A percentile compares a stretch with the other conserved stretches of the same genome.
These are phyloP conservation scores for Tubulanus polymorphus DNA, from an alignment of 2,888 invertebrate genomes.

Conservation along the genomic window DNA sequence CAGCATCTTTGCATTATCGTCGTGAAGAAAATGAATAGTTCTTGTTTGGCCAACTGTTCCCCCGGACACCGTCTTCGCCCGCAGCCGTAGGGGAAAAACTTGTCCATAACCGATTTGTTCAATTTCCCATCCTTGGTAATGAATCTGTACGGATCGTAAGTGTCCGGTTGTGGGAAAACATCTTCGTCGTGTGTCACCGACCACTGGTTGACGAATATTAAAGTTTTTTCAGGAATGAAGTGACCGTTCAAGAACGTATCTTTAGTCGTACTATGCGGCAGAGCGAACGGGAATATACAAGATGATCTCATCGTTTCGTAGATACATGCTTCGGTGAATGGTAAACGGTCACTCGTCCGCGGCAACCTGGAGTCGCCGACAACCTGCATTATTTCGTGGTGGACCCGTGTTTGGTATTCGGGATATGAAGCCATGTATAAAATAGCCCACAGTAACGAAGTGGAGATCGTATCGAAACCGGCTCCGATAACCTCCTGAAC, in stretches of 20 bases:
- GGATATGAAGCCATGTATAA: constrained; percentile 35
- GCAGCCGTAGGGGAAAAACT: constrained; percentile 34
- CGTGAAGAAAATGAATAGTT: constrained; percentile 39
- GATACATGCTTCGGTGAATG: constrained; percentile 35
- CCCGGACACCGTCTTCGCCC: constrained; percentile 42
- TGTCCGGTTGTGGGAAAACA: constrained; percentile 33
- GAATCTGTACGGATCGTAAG: constrained; percentile 36
- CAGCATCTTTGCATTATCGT: constrained; percentile 33
- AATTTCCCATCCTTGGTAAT: constrained; percentile 21
- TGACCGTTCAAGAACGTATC: constrained; percentile 20
- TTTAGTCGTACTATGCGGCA: constrained; percentile 40
- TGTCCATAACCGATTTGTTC: constrained; percentile 20
- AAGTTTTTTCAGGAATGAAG: constrained; percentile 27
- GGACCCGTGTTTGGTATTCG: constrained; percentile 32
- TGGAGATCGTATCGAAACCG: constrained; percentile 42
- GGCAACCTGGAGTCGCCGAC: constrained; percentile 29
- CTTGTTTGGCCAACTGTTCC: constrained; percentile 36
- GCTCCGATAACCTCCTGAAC: constrained; percentile 41
- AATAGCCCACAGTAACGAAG: constrained; percentile 37
- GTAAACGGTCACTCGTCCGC: constrained; percentile 27
- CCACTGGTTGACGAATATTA: constrained; percentile 40
- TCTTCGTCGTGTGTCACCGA: constrained; percentile 34
- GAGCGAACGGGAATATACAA: constrained; percentile 37
- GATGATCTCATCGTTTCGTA: constrained; percentile 35
- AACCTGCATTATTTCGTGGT: constrained; percentile 29